Conservation (phyloP, 2,888 invertebrate species). For the Ophioninae sp. region DNA sequence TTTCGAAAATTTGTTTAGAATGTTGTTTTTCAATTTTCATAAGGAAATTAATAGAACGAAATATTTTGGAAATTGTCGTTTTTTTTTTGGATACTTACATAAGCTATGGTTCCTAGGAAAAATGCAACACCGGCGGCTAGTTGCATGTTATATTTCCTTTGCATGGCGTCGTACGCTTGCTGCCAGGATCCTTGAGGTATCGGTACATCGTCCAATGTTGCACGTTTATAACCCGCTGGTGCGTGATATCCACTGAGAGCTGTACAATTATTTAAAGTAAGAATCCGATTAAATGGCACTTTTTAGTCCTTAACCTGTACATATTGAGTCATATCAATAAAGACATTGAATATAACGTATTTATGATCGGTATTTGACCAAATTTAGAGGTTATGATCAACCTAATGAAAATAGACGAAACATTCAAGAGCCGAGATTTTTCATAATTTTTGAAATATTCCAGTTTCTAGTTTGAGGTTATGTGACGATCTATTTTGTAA, state of each 20-base stretch:
- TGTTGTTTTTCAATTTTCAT: neutral
- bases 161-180: constrained; percentile 85
- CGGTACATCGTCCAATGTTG: constrained; percentile 89
- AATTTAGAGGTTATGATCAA: constrained; percentile 26
- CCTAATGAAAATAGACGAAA: neutral
- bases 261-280: constrained; percentile 31
- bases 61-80: neutral
- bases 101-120: constrained; percentile 78
- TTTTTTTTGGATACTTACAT: constrained; percentile 78
- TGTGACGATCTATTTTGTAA: neutral
- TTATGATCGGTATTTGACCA: no score
- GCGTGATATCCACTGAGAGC: constrained; percentile 67
- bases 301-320: no score
- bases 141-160: constrained; percentile 86
- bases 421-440: no score
- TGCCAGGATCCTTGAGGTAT: constrained; percentile 91
- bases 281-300: neutral
- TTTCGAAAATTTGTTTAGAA: neutral
- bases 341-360: neutral
- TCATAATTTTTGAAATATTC: no score
- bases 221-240: constrained; percentile 70
- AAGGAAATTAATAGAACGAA: neutral
- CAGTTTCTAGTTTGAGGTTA: constrained; percentile 7
- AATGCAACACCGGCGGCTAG: constrained; percentile 83
- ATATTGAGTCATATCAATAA: no score